Conservation (phyloP, 2,797 vertebrate species). For the Platalea minor region DNA sequence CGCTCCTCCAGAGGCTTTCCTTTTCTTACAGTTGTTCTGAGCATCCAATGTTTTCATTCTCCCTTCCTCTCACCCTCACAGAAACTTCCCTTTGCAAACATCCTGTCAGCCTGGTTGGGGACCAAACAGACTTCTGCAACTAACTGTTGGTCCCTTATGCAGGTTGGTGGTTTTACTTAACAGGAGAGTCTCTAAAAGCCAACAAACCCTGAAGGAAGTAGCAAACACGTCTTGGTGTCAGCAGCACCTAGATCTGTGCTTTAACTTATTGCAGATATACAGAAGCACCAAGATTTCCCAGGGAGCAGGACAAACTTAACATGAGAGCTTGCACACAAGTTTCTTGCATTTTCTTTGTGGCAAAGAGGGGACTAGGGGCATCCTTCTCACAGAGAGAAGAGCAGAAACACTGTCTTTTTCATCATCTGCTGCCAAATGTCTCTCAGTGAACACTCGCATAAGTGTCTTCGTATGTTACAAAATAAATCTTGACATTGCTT, state of each 20-base stretch:
- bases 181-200: neutral
- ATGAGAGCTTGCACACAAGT: neutral
- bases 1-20: neutral
- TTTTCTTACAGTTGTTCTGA: neutral
- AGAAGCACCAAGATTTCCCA: neutral
- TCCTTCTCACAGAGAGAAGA: neutral
- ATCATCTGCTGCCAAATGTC: neutral
- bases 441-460: neutral
- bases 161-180: neutral
- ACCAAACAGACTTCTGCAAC: neutral
- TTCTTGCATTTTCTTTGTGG: neutral
- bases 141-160: neutral
- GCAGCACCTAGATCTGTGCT: neutral
- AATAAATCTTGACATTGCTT: neutral
- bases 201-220: neutral
- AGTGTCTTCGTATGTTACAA: neutral
- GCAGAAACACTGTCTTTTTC: neutral
- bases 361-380: neutral
- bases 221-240: neutral
- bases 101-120: neutral
- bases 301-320: neutral
- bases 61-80: neutral
- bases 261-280: neutral
- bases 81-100: conserved; percentile 3
- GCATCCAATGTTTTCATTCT: neutral